Evolutionary conservation across 2,888 invertebrate genomes (phyloP).

Genomic region (Clunio marinus): DNA sequence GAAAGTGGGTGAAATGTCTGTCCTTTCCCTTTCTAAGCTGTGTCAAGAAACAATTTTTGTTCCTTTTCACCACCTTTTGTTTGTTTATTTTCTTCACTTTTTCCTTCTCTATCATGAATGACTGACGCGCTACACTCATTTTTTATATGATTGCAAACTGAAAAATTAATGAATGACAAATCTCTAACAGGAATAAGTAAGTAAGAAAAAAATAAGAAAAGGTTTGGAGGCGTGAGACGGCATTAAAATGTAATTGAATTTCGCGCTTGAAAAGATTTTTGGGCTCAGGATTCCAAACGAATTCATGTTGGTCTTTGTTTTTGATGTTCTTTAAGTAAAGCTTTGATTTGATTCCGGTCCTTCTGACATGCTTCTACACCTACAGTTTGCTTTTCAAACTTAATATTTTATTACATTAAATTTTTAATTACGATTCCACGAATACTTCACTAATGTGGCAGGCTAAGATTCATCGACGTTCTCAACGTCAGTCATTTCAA

Average conservation of each 20-base stretch:
- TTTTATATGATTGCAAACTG: not conserved
- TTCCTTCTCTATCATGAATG: not conserved
- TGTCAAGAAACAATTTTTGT: not conserved
- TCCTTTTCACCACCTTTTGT: not conserved
- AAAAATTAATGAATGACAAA: constrained; percentile 7
- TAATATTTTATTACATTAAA: no score
- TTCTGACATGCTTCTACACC: no score
- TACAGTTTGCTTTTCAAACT: no score
- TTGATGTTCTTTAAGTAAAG: no score
- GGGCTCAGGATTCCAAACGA: not conserved
- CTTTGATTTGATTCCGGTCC: no score
- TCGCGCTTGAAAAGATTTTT: constrained; percentile 3
- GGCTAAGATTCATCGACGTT: no score
- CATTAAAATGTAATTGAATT: constrained; percentile 13
- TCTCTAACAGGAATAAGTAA: not conserved
- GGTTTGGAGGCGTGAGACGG: not conserved
- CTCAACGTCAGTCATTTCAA: no score
- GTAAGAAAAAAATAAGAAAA: not conserved
- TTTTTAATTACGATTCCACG: no score
- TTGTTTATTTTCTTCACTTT: constrained; percentile 6
- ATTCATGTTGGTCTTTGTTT: not conserved
- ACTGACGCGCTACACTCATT: not conserved
- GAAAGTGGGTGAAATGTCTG: not conserved
- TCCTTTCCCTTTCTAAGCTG: no score
- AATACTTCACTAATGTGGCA: no score